A percentile compares a stretch with the other conserved stretches of the same genome.
phyloP scores from a whole-genome alignment of 2,797 vertebrate genomes.

The Cygnus olor region DNA sequence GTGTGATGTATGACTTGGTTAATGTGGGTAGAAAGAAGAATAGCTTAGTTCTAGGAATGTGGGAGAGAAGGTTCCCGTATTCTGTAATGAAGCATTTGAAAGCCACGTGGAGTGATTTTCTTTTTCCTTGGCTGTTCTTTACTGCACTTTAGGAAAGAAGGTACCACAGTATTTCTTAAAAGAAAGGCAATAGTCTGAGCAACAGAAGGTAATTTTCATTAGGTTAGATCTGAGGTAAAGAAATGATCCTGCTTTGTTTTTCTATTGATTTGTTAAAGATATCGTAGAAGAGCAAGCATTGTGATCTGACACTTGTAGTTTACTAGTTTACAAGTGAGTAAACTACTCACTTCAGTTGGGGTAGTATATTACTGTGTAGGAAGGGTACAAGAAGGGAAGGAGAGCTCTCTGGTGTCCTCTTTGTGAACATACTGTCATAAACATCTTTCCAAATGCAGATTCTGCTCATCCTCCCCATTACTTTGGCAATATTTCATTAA shows the following conservation, averaged over 20 bases:
- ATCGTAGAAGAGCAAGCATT: background rate
- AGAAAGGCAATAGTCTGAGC: background rate
- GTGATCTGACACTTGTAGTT: background rate
- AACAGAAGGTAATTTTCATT: background rate
- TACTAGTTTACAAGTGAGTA: background rate
- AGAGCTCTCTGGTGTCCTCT: background rate
- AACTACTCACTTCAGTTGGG: background rate
- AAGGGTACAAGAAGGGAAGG: background rate
- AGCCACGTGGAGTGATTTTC: background rate
- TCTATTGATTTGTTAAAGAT: background rate
- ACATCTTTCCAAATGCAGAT: background rate
- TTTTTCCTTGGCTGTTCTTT: background rate
- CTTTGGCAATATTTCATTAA: background rate
- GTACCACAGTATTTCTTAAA: background rate
- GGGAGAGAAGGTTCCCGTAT: background rate
- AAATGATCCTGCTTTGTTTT: background rate
- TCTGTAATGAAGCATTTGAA: background rate
- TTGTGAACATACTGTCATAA: background rate
- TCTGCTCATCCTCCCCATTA: background rate
- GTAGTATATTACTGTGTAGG: accelerated
- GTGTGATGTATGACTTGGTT: background rate
- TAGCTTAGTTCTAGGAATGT: background rate
- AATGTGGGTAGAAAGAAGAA: background rate
- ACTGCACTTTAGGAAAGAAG: background rate
- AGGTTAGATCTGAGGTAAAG: background rate